Evolutionary conservation across 1,140 invertebrate species (phyloP).

Genomic region (Lethocerus indicus): DNA sequence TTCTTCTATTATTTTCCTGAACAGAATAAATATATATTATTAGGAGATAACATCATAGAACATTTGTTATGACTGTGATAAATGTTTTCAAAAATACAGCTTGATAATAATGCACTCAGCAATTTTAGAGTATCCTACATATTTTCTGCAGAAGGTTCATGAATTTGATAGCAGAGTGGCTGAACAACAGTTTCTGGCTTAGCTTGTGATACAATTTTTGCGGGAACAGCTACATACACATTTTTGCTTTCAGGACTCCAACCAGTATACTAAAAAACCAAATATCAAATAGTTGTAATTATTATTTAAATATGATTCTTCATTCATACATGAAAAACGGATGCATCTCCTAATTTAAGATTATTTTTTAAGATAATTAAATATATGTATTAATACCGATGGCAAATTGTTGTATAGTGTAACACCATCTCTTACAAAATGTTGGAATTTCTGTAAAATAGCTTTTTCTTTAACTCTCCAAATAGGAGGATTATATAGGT

Average conservation of each 20-base stretch:
- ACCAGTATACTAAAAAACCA: constrained; percentile 57
- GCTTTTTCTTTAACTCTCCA: constrained; percentile 80
- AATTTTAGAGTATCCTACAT: too few species aligned
- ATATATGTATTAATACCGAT: constrained; percentile 36
- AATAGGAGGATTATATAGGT: constrained; percentile 56
- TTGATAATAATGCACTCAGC: too few species aligned
- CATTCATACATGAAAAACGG: too few species aligned
- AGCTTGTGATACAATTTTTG: constrained; percentile 50
- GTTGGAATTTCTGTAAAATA: constrained; percentile 70
- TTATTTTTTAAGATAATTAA: neutral
- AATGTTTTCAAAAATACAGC: too few species aligned
- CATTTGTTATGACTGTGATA: too few species aligned
- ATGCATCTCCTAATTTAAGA: too few species aligned
- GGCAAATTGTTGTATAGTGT: constrained; percentile 72
- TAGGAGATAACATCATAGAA: too few species aligned
- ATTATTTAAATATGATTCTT: neutral
- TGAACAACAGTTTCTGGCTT: constrained; percentile 65
- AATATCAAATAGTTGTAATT: too few species aligned
- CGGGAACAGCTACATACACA: constrained; percentile 55
- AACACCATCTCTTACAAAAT: constrained; percentile 62
- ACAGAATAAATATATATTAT: constrained; percentile 15
- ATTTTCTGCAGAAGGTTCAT: constrained; percentile 38
- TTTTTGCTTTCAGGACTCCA: constrained; percentile 65
- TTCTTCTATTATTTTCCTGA: constrained; percentile 48
- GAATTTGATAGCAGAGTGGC: constrained; percentile 50